Conservation (phyloP, 2,113 vertebrate species). For the Tragelaphus imberbis region DNA sequence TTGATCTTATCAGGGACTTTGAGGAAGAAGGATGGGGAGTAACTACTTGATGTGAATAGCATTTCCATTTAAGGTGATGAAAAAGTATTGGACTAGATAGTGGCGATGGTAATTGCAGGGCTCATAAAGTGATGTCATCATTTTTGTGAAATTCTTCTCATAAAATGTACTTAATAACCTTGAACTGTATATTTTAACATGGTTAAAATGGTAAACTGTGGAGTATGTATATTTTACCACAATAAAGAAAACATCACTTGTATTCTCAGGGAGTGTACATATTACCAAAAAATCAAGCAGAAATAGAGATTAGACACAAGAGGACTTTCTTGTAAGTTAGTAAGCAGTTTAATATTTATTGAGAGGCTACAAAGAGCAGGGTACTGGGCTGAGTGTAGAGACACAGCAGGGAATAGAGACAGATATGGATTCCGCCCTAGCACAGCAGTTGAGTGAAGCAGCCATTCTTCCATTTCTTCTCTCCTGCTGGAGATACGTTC, state of each 20-base stretch:
- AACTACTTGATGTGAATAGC: not conserved
- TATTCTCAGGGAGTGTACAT: not conserved
- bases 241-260: not conserved
- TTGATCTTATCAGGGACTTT: not conserved
- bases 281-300: not conserved
- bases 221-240: not conserved
- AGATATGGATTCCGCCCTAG: not conserved
- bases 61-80: not conserved
- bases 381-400: not conserved
- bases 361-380: not conserved
- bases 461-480: not conserved
- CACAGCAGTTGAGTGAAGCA: not conserved
- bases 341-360: not conserved
- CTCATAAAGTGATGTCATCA: not conserved
- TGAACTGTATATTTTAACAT: not conserved
- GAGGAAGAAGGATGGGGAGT: not conserved
- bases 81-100: not conserved
- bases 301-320: not conserved
- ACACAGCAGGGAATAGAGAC: not conserved
- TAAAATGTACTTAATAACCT: not conserved
- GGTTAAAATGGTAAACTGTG: not conserved
- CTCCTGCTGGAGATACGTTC: not conserved
- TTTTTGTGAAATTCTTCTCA: not conserved
- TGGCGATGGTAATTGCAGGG: not conserved
- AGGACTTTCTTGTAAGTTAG: not conserved